phyloP scores from a whole-genome alignment of 2,113 vertebrate species.

The Atrichornis clamosus region DNA sequence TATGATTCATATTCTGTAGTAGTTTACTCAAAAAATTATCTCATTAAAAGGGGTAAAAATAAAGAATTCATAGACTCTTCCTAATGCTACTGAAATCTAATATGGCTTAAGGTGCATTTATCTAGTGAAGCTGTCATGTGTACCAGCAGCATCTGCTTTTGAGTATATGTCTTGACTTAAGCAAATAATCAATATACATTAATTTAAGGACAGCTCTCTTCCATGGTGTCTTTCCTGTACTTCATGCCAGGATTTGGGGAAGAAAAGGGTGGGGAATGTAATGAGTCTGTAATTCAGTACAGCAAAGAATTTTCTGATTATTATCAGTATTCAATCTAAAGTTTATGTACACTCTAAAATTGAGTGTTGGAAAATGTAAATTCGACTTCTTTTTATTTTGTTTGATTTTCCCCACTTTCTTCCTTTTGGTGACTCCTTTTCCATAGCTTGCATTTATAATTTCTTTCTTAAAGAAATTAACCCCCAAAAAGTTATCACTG shows the following conservation, averaged over 20 bases:
- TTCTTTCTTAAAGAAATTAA: neutral
- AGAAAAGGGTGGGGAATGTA: accelerated
- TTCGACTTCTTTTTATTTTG: neutral
- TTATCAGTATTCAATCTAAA: neutral
- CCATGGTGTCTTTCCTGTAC: neutral
- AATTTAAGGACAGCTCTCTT: neutral
- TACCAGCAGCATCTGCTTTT: neutral
- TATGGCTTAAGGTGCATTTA: neutral
- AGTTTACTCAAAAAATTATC: neutral
- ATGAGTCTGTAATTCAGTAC: neutral
- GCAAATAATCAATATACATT: neutral
- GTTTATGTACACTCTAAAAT: neutral
- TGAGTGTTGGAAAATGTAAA: neutral
- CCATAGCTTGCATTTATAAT: neutral
- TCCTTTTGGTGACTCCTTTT: neutral
- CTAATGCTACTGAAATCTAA: neutral
- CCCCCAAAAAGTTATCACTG: accelerated
- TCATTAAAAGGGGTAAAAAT: neutral
- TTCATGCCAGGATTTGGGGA: neutral
- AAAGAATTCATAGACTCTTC: neutral
- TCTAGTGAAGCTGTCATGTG: neutral
- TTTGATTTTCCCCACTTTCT: neutral
- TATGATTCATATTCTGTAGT: neutral
- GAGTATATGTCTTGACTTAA: neutral
- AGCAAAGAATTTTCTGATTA: neutral